Evolutionary conservation across 2,888 invertebrate species (phyloP).

Genomic region (Dermolepida albohirtum): DNA sequence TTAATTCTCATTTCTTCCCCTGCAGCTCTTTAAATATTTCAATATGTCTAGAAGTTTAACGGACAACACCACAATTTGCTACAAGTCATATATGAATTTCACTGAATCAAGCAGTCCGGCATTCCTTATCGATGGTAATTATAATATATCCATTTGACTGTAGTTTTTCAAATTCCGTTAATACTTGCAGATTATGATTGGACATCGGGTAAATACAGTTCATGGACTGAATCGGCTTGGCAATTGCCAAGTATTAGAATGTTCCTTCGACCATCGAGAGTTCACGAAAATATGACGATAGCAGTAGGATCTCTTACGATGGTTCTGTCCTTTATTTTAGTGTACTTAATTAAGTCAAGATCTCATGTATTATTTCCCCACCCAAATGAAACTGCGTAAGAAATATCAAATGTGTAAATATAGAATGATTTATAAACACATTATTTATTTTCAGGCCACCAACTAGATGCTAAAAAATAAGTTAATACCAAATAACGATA

Average conservation of each 20-base stretch:
- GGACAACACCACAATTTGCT: conserved; percentile 74
- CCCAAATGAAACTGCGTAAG: conserved; percentile 40
- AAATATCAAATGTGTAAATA: background rate
- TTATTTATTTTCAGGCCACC: conserved; percentile 46
- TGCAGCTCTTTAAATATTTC: conserved; percentile 60
- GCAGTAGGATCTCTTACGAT: conserved; percentile 68
- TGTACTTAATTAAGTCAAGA: conserved; percentile 68
- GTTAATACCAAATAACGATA: conserved; percentile 30
- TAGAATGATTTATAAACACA: background rate
- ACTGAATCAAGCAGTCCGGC: conserved; percentile 86
- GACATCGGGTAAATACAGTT: conserved; percentile 81
- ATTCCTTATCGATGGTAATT: conserved; percentile 76
- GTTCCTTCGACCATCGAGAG: conserved; percentile 79
- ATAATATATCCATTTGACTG: background rate
- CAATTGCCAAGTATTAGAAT: conserved; percentile 77
- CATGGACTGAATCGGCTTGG: conserved; percentile 94
- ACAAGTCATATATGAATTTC: conserved; percentile 79
- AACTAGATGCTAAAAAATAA: conserved; percentile 47
- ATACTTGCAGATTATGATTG: conserved; percentile 76
- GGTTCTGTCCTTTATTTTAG: conserved; percentile 66
- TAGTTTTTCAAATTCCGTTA: background rate
- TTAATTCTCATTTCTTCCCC: conserved; percentile 38
- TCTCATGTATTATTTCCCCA: conserved; percentile 66
- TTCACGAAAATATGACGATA: conserved; percentile 69
- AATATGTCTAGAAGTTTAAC: conserved; percentile 73